Evolutionary conservation across 1,140 invertebrate species (phyloP).

Genomic region (Orchesella cincta): DNA sequence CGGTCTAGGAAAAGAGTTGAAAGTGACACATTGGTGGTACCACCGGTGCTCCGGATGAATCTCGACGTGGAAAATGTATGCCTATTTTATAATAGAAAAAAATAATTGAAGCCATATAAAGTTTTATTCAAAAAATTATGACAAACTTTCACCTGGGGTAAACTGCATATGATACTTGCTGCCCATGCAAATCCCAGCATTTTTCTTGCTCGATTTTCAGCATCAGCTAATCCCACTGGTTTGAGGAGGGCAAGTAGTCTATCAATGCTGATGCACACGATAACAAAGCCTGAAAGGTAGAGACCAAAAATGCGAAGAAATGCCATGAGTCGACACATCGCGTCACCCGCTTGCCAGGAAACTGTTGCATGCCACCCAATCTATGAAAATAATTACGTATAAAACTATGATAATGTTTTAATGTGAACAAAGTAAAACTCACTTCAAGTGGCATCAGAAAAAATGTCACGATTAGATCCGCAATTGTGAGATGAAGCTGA

Average conservation of each 20-base stretch:
- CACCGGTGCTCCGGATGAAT: constrained; percentile 71
- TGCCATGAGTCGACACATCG: constrained; percentile 71
- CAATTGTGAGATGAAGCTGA: not conserved
- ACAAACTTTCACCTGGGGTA: constrained; percentile 70
- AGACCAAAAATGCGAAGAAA: constrained; percentile 83
- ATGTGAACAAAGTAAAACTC: not conserved
- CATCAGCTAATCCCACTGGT: constrained; percentile 70
- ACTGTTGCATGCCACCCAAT: constrained; percentile 56
- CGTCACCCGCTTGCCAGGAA: constrained; percentile 54
- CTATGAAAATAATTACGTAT: constrained; percentile 49
- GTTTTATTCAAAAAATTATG: not conserved
- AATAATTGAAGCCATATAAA: constrained; percentile 44
- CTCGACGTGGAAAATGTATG: constrained; percentile 77
- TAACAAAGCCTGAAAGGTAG: constrained; percentile 80
- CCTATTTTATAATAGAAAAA: constrained; percentile 57
- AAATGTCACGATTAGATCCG: not conserved
- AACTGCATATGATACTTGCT: constrained; percentile 73
- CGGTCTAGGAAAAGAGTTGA: constrained; percentile 68
- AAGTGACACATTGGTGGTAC: constrained; percentile 81
- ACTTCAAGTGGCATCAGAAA: not conserved
- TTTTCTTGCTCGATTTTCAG: constrained; percentile 69
- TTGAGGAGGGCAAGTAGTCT: constrained; percentile 80
- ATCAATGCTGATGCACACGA: constrained; percentile 84
- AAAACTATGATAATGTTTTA: not conserved
- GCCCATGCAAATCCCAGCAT: constrained; percentile 79